Evolutionary conservation across 2,888 invertebrate genomes (phyloP).

Genomic region (Ormyrus nitidulus): DNA sequence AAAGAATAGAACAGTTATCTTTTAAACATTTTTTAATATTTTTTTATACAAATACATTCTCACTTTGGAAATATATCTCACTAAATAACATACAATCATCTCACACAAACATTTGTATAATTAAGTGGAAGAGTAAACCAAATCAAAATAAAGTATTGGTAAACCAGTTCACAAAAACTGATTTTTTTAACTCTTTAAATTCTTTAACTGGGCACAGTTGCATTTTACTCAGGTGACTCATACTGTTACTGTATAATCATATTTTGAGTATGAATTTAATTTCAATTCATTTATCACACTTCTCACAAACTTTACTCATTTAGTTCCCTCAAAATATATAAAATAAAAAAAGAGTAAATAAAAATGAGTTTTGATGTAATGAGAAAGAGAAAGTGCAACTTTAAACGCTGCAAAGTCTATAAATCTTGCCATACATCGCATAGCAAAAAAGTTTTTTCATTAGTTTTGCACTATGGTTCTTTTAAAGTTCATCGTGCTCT

Average conservation of each 20-base stretch:
- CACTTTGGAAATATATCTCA: conserved; percentile 65
- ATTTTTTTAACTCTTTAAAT: conserved; percentile 9
- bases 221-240: not conserved
- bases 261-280: conserved; percentile 13
- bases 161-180: conserved; percentile 13
- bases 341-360: conserved; percentile 41
- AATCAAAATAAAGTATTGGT: conserved; percentile 56
- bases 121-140: conserved; percentile 65
- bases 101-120: conserved; percentile 56
- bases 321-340: conserved; percentile 48
- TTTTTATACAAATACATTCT: conserved; percentile 69
- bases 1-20: conserved; percentile 23
- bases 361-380: conserved; percentile 44
- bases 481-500: conserved; percentile 81
- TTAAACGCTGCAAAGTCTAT: conserved; percentile 54
- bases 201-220: conserved; percentile 4
- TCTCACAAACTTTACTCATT: conserved; percentile 12
- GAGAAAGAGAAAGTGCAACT: conserved; percentile 51
- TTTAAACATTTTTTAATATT: conserved; percentile 57
- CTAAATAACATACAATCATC: conserved; percentile 56
- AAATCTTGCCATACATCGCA: conserved; percentile 62
- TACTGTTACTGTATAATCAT: conserved; percentile 11
- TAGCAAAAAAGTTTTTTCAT: conserved; percentile 55
- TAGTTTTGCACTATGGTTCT: conserved; percentile 19
- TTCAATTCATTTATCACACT: conserved; percentile 40